Percentiles rank a stretch among this genome's conserved stretches.
phyloP scores from a whole-genome alignment of 2,113 vertebrate genomes.

The Amphilophus citrinellus region DNA sequence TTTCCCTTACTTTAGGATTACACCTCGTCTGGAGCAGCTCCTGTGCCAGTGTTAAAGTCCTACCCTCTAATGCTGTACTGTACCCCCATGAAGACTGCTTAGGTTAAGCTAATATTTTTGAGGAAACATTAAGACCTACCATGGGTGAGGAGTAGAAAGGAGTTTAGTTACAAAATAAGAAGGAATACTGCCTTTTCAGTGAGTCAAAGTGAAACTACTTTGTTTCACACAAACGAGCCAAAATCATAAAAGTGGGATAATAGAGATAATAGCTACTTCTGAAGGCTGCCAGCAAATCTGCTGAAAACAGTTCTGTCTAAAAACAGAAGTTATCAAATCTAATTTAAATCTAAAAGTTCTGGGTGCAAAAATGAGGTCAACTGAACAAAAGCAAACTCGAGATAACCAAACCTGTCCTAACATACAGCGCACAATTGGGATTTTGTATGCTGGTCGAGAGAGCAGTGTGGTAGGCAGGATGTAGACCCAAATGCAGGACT shows the following conservation, averaged over 20 bases:
- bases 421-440: background rate
- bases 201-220: no score
- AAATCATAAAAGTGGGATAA: background rate
- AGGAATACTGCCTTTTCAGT: background rate
- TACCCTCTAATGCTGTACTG: background rate
- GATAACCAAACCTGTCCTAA: background rate
- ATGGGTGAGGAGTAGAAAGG: background rate
- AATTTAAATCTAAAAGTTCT: background rate
- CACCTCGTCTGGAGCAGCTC: background rate
- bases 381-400: background rate
- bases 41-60: background rate
- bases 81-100: background rate
- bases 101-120: background rate
- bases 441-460: no score
- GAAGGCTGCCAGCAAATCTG: background rate
- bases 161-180: background rate
- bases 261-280: background rate
- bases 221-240: background rate
- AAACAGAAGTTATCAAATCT: background rate
- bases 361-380: background rate
- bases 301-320: background rate
- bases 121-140: background rate
- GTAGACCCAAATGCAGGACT: no score
- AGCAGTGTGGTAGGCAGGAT: no score
- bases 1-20: background rate